Evolutionary conservation across 2,888 invertebrate genomes (phyloP).

Genomic region (Hirtodrosophila histrioides): DNA sequence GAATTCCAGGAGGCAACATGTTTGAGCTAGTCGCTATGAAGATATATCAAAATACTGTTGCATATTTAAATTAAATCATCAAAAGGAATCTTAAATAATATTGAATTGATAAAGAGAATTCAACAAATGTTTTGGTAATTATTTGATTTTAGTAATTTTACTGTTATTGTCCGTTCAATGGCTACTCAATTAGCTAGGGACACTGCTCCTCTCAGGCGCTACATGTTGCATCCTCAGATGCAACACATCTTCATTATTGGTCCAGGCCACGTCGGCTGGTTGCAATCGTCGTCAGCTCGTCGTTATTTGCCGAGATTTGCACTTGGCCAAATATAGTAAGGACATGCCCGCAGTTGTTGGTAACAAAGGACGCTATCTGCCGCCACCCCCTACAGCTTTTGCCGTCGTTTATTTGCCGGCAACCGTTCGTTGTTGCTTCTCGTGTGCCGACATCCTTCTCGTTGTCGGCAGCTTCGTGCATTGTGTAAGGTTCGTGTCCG

Average conservation of each 20-base stretch:
- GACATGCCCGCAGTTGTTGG: slow-evolving; percentile 44
- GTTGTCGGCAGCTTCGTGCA: slow-evolving; percentile 67
- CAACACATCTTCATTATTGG: slow-evolving; percentile 59
- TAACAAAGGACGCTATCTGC: slow-evolving; percentile 29
- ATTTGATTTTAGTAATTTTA: no score
- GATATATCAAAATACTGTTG: slow-evolving; percentile 19
- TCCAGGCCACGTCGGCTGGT: slow-evolving; percentile 41
- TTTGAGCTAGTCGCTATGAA: slow-evolving; percentile 41
- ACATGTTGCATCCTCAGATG: slow-evolving; percentile 48
- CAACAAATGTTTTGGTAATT: no score
- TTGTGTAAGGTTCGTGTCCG: slow-evolving; percentile 70
- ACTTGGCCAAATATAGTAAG: slow-evolving; percentile 54
- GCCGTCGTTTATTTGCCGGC: slow-evolving; percentile 62
- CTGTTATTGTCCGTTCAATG: no score
- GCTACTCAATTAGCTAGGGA: not conserved
- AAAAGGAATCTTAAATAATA: not conserved
- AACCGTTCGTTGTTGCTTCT: slow-evolving; percentile 45
- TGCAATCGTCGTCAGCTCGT: slow-evolving; percentile 50
- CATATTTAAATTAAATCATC: not conserved
- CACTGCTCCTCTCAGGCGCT: not conserved
- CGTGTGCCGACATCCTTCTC: slow-evolving; percentile 49
- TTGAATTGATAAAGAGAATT: no score
- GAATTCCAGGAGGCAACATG: slow-evolving; percentile 75
- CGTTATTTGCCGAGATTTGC: slow-evolving; percentile 61
- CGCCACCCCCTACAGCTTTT: slow-evolving; percentile 32